Percentiles rank a stretch among this genome's conserved stretches.
Conservation (phyloP, 2,888 invertebrate species). For the Volucella inanis region DNA sequence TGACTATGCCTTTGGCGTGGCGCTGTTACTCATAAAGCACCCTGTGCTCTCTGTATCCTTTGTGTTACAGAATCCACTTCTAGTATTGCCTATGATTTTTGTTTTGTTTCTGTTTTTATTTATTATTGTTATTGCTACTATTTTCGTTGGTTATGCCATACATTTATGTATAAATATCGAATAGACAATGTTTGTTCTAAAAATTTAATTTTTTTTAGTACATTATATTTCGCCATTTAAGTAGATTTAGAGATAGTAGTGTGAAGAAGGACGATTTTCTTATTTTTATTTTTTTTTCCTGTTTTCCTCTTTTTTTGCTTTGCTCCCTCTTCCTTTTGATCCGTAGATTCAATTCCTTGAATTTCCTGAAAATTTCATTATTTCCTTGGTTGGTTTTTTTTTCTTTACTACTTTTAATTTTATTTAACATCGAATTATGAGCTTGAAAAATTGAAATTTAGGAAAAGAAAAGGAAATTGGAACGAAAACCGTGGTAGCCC, state of each 20-base stretch:
- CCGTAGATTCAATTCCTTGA: slow-evolving; percentile 46
- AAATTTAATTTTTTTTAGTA: slow-evolving; percentile 63
- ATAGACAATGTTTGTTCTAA: slow-evolving; percentile 70
- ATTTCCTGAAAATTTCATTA: slow-evolving; percentile 32
- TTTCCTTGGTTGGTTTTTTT: background rate
- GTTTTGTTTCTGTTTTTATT: slow-evolving; percentile 24
- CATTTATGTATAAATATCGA: slow-evolving; percentile 54
- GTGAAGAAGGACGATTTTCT: slow-evolving; percentile 40
- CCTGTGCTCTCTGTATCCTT: slow-evolving; percentile 15
- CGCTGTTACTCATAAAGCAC: no score
- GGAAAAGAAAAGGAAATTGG: slow-evolving; percentile 2
- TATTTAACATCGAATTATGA: slow-evolving; percentile 4
- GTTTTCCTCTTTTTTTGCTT: background rate
- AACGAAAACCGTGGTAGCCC: slow-evolving; percentile 39
- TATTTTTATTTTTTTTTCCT: slow-evolving; percentile 34
- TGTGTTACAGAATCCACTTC: slow-evolving; percentile 36
- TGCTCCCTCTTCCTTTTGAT: slow-evolving; percentile 22
- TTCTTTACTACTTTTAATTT: background rate
- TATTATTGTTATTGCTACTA: slow-evolving; percentile 57
- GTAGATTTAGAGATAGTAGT: slow-evolving; percentile 17
- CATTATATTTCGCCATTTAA: slow-evolving; percentile 65
- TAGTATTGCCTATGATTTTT: slow-evolving; percentile 33
- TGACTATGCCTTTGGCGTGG: no score
- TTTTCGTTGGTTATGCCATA: slow-evolving; percentile 62
- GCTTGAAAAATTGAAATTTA: slow-evolving; percentile 17